Conservation (phyloP, 2,113 vertebrate genomes). For the Henicopernis longicauda region DNA sequence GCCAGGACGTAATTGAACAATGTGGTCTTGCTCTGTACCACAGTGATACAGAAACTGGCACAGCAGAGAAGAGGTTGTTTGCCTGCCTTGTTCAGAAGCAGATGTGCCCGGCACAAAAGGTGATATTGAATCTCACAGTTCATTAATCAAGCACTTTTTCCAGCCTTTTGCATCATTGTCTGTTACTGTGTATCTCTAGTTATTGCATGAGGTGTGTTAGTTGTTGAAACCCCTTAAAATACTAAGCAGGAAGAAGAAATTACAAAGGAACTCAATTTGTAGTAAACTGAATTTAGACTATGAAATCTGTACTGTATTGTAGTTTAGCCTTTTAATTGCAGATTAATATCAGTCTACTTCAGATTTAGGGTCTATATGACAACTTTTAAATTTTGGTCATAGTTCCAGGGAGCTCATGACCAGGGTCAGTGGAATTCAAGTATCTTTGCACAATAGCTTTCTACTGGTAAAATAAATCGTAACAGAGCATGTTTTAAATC, state of each 20-base stretch:
- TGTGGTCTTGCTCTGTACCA: neutral
- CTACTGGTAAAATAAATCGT: neutral
- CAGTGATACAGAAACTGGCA: neutral
- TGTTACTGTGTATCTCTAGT: neutral
- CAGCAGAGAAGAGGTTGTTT: neutral
- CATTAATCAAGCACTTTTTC: neutral
- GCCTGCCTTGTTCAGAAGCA: neutral
- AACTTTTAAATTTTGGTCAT: neutral
- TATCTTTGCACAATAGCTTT: neutral
- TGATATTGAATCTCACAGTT: neutral
- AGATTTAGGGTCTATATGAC: neutral
- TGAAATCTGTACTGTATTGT: neutral
- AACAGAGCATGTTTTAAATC: neutral
- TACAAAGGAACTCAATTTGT: neutral
- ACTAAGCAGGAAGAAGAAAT: neutral
- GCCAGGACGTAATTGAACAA: neutral
- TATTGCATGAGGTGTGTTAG: neutral
- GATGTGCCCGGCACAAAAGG: neutral
- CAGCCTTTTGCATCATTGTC: neutral
- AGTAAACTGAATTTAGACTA: neutral
- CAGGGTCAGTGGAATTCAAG: neutral
- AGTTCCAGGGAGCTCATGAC: accelerated
- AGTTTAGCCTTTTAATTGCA: neutral
- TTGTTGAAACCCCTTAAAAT: neutral
- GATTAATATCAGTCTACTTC: neutral